Conservation (phyloP, 53 echinoderm and acorn worm species). For the Echinometra lucunter region DNA sequence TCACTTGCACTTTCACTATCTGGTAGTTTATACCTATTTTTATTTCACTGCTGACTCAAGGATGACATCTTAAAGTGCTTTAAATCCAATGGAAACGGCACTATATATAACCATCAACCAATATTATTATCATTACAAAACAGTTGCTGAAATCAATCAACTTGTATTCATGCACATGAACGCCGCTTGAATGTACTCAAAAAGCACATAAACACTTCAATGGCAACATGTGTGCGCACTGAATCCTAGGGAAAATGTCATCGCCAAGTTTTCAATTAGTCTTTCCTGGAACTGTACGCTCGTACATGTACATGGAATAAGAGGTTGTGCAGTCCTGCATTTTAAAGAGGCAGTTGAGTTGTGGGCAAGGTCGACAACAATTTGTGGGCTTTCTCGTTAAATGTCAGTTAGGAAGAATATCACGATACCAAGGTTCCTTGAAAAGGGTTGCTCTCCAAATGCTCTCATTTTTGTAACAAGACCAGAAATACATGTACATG, state of each 20-base stretch:
- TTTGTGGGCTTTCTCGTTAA: not conserved
- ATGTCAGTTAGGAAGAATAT: too few species aligned
- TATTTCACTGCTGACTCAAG: too few species aligned
- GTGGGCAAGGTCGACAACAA: not conserved
- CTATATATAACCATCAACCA: too few species aligned
- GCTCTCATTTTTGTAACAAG: too few species aligned
- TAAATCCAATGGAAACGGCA: too few species aligned
- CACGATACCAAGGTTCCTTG: too few species aligned
- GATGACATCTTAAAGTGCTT: too few species aligned
- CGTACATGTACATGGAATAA: not conserved
- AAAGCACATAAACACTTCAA: not conserved
- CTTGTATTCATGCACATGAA: not conserved
- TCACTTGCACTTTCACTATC: too few species aligned
- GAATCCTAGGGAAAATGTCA: not conserved
- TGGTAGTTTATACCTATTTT: too few species aligned
- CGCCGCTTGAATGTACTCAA: not conserved
- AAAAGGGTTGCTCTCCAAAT: not conserved
- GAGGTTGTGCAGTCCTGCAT: not conserved
- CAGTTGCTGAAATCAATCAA: too few species aligned
- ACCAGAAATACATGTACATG: too few species aligned
- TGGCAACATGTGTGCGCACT: not conserved
- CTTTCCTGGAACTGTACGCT: not conserved
- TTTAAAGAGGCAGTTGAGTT: not conserved
- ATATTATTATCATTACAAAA: too few species aligned
- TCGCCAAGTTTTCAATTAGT: not conserved